phyloP scores from a whole-genome alignment of 2,888 invertebrate species.

The Netelia melanura region DNA sequence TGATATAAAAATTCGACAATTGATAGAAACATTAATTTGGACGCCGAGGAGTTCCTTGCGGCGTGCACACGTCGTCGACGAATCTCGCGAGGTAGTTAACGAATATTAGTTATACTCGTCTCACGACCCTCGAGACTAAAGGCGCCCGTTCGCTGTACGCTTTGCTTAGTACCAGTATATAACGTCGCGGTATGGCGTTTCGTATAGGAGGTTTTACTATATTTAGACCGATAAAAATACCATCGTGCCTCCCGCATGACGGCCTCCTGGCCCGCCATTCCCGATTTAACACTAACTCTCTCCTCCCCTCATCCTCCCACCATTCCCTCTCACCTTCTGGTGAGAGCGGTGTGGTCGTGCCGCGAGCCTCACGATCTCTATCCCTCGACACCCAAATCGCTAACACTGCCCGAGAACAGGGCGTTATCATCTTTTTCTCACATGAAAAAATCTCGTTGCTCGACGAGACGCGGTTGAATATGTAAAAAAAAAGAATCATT shows the following conservation, averaged over 20 bases:
- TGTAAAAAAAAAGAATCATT: background rate
- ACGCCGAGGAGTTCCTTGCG: background rate
- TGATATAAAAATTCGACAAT: background rate
- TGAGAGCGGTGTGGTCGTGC: background rate
- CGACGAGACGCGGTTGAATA: background rate
- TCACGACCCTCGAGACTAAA: conserved; percentile 46
- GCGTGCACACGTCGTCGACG: conserved; percentile 1
- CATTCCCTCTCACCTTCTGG: conserved; percentile 5
- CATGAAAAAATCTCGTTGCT: background rate
- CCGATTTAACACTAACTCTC: conserved; percentile 78
- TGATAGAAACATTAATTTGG: background rate
- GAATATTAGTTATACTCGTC: conserved; percentile 43
- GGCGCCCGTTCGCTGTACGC: conserved; percentile 36
- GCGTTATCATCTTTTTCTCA: conserved; percentile 4
- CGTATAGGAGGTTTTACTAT: conserved; percentile 82
- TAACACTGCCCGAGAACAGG: conserved; percentile 13
- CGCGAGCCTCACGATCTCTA: conserved; percentile 20
- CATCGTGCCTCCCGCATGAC: conserved; percentile 84
- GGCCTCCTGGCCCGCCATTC: conserved; percentile 83
- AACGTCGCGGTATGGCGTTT: conserved; percentile 79
- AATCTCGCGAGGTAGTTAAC: conserved; percentile 42
- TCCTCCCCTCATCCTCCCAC: conserved; percentile 16
- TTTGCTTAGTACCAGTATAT: conserved; percentile 45
- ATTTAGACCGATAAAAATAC: conserved; percentile 84
- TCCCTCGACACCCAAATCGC: conserved; percentile 16